A percentile compares a stretch with the other conserved stretches of the same genome.
Conservation (phyloP, 2,888 invertebrate genomes). For the Orthosia cruda region DNA sequence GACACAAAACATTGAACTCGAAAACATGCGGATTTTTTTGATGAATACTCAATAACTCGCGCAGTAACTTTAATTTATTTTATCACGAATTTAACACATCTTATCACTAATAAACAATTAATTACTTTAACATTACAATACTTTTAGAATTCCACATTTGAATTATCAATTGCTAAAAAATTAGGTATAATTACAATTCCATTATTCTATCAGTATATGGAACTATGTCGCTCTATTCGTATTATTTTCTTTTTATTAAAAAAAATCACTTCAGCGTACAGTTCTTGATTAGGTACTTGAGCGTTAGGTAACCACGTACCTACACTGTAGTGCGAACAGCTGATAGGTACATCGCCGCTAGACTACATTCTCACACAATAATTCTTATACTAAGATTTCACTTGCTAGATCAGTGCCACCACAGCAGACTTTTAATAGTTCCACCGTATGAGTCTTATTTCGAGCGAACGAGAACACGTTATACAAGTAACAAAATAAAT, state of each 20-base stretch:
- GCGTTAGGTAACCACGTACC: conserved; percentile 72
- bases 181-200: conserved; percentile 76
- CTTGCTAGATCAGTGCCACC: conserved; percentile 53
- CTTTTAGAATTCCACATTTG: conserved; percentile 84
- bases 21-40: conserved; percentile 71
- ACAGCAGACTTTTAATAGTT: conserved; percentile 52
- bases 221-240: conserved; percentile 73
- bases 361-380: conserved; percentile 73
- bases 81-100: conserved; percentile 89
- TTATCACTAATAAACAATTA: conserved; percentile 86
- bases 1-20: conserved; percentile 41
- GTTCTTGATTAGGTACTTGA: conserved; percentile 74
- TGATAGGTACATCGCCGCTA: conserved; percentile 75
- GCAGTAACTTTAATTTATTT: conserved; percentile 81
- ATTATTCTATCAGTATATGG: conserved; percentile 77
- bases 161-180: conserved; percentile 80
- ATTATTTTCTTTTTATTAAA: conserved; percentile 63
- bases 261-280: conserved; percentile 66
- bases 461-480: conserved; percentile 78
- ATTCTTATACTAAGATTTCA: conserved; percentile 63
- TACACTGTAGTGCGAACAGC: conserved; percentile 75
- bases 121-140: conserved; percentile 85
- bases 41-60: conserved; percentile 78
- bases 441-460: conserved; percentile 52
- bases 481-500: conserved; percentile 68